Evolutionary conservation across 2,797 vertebrate species (phyloP).

Genomic region (Pseudomugil gertrudae): DNA sequence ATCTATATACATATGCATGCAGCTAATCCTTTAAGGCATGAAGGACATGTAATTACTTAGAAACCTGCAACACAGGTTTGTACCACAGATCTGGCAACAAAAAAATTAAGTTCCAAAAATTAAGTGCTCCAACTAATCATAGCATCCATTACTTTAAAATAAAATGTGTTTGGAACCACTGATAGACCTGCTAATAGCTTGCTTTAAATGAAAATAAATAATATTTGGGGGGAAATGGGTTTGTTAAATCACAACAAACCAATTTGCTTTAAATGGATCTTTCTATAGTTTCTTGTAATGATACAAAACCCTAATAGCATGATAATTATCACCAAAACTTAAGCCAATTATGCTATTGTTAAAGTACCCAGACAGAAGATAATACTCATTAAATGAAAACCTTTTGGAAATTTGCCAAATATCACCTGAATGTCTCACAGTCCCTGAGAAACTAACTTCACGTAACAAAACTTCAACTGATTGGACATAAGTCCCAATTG

Average conservation of each 20-base stretch:
- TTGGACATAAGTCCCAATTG: not conserved
- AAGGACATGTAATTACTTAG: not conserved
- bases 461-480: not conserved
- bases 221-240: fast-evolving
- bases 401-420: not conserved
- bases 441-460: not conserved
- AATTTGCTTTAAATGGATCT: not conserved
- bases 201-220: not conserved
- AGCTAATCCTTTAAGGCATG: not conserved
- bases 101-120: too few species aligned
- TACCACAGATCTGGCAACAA: not conserved
- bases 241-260: not conserved
- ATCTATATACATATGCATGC: not conserved
- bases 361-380: not conserved
- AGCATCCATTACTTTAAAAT: not conserved
- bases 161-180: not conserved
- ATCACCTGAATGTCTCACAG: not conserved
- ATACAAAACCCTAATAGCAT: not conserved
- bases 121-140: not conserved
- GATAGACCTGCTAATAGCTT: not conserved
- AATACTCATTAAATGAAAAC: not conserved
- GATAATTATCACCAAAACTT: not conserved
- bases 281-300: not conserved
- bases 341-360: not conserved
- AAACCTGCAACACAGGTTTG: not conserved